Percentiles rank a stretch among this genome's conserved stretches.
These are phyloP conservation scores for Sisyra terminalis DNA, from an alignment of 2,888 invertebrate species.

Conservation along the genomic window DNA sequence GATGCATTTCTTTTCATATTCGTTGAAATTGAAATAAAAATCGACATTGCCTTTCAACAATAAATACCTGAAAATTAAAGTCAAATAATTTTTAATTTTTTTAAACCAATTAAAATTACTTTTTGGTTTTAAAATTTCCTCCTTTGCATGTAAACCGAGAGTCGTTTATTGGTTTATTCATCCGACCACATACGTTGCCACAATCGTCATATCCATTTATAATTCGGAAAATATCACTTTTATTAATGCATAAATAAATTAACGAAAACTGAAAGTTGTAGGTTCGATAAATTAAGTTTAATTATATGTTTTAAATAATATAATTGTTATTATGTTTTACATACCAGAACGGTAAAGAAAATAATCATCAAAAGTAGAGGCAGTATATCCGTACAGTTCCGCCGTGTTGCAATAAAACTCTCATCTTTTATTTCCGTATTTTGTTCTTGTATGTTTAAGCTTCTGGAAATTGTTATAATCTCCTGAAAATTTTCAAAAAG, in stretches of 20 bases:
- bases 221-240: conserved; percentile 39
- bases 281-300: too few species aligned
- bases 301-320: not conserved
- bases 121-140: conserved; percentile 24
- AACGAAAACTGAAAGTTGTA: not conserved
- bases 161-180: conserved; percentile 21
- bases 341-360: conserved; percentile 37
- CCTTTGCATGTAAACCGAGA: conserved; percentile 27
- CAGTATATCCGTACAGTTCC: conserved; percentile 32
- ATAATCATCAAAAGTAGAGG: conserved; percentile 33
- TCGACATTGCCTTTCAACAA: conserved; percentile 10
- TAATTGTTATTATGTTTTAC: conserved; percentile 15
- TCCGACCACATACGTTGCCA: conserved; percentile 43
- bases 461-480: too few species aligned
- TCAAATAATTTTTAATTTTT: not conserved
- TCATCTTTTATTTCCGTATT: not conserved
- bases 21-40: conserved; percentile 13
- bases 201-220: conserved; percentile 46
- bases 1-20: conserved; percentile 21
- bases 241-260: conserved; percentile 22
- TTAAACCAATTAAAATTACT: conserved; percentile 17
- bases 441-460: not conserved
- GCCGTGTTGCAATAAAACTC: not conserved
- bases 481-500: too few species aligned
- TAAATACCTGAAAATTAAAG: conserved; percentile 1